Evolutionary conservation across 2,797 vertebrate species (phyloP).

Genomic region (Spinus pinus): DNA sequence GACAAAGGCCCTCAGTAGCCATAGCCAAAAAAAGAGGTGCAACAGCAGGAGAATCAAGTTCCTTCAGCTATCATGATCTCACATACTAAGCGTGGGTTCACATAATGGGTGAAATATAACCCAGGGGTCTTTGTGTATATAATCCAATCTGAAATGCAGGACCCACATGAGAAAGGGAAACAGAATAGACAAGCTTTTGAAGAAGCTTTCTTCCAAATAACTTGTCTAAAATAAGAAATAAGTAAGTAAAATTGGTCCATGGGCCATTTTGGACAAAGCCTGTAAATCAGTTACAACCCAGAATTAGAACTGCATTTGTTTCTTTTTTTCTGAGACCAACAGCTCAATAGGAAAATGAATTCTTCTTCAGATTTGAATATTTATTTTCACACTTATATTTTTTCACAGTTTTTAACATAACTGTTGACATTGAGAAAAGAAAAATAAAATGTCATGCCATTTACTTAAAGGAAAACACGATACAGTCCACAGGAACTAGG

Average conservation of each 20-base stretch:
- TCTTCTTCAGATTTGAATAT: neutral
- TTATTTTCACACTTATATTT: neutral
- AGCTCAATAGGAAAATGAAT: neutral
- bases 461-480: neutral
- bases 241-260: neutral
- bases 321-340: neutral
- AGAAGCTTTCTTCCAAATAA: neutral
- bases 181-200: neutral
- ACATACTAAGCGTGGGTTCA: neutral
- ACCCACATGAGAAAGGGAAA: neutral
- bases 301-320: neutral
- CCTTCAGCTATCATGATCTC: neutral
- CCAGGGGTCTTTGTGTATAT: neutral
- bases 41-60: neutral
- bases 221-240: neutral
- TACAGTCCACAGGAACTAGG: neutral
- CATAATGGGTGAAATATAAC: fast-evolving
- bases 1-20: neutral
- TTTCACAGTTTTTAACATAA: neutral
- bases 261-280: neutral
- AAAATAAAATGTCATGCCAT: neutral
- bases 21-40: neutral
- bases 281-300: neutral
- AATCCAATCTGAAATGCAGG: neutral
- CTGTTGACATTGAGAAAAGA: neutral